Percentiles rank a stretch among this genome's conserved stretches.
Conservation (phyloP, 2,888 invertebrate genomes). For the Leptinotarsa haldemani region DNA sequence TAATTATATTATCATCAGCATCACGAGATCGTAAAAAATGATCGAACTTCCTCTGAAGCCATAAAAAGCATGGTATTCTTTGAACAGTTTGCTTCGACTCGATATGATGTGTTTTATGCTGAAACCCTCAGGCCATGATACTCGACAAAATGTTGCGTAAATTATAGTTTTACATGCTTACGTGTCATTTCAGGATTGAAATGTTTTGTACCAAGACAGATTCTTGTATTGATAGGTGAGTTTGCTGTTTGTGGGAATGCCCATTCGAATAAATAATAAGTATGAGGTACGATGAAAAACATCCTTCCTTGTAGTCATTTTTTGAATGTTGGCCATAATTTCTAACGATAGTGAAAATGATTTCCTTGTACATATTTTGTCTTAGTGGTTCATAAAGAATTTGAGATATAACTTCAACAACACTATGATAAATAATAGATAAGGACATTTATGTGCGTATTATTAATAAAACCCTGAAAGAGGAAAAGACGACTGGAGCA, state of each 20-base stretch:
- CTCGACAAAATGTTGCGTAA: slow-evolving; percentile 23
- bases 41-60: slow-evolving; percentile 30
- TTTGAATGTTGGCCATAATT: no score
- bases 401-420: no score
- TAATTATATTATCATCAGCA: slow-evolving; percentile 48
- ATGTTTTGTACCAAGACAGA: slow-evolving; percentile 14
- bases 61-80: slow-evolving; percentile 22
- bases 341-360: no score
- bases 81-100: slow-evolving; percentile 25
- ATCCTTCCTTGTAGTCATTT: no score
- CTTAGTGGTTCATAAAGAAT: no score
- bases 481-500: no score
- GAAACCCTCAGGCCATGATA: slow-evolving; percentile 14
- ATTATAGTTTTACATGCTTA: slow-evolving; percentile 23
- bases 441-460: no score
- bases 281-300: neutral
- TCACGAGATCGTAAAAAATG: slow-evolving; percentile 34
- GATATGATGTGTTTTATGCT: slow-evolving; percentile 27
- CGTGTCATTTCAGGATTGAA: slow-evolving; percentile 22
- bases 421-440: no score
- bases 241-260: neutral
- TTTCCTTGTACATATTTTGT: no score
- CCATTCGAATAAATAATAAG: neutral
- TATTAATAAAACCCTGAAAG: no score
- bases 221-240: slow-evolving; percentile 17